A percentile compares a stretch with the other conserved stretches of the same genome.
Conservation (phyloP, 1,140 invertebrate genomes). For the Ericerus pela region DNA sequence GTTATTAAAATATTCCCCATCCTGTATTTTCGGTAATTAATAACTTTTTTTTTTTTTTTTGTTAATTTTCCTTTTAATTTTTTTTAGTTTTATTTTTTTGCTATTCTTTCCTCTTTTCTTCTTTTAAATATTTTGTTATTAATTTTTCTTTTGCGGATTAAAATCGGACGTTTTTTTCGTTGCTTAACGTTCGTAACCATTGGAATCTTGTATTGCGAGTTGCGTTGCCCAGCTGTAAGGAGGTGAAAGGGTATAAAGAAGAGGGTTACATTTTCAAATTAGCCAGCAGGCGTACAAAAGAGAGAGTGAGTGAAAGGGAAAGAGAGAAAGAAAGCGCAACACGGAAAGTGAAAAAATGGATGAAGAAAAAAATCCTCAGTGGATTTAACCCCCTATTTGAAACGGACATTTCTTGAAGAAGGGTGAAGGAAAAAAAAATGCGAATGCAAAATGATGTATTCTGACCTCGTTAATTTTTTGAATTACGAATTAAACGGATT, state of each 20-base stretch:
- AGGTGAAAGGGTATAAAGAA: background rate
- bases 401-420: background rate
- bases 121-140: background rate
- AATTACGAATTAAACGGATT: no score
- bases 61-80: background rate
- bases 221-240: background rate
- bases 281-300: background rate
- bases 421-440: background rate
- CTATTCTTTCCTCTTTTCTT: background rate
- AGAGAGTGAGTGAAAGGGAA: no score
- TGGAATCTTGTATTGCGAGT: constrained; percentile 2
- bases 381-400: constrained; percentile 11
- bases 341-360: background rate
- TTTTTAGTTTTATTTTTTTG: background rate
- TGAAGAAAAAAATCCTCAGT: constrained; percentile 1
- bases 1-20: constrained; percentile 9
- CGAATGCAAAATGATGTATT: no score
- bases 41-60: background rate
- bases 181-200: no score
- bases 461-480: no score
- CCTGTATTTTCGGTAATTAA: constrained; percentile 1
- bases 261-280: background rate
- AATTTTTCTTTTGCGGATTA: constrained; percentile 10
- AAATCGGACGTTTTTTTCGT: background rate
- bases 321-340: background rate